Evolutionary conservation across 2,888 invertebrate species (phyloP), one percentile per base, ranked within the genome.

Genomic region (Pammene fasciana): DNA sequence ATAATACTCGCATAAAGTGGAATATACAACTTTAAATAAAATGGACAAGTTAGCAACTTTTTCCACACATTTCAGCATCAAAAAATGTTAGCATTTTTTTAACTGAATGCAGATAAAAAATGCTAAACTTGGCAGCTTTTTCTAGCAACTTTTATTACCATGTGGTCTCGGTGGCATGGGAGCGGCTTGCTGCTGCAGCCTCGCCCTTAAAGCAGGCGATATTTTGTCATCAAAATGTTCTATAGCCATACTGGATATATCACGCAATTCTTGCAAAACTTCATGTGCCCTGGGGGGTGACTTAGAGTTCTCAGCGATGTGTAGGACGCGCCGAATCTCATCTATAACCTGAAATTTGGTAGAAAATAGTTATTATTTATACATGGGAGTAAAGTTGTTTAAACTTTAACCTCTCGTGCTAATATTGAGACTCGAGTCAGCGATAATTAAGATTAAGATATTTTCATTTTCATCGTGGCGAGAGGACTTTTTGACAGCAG

Each of bases 211-310:
- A 0, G 84, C 89, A 0, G 91, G 90, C 0, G 90, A 89, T 80
- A 98, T 97, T 82, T 97, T 96, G 79, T 98, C 98, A 82, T 98
- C 98, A 83, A 98, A 98, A 85, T 98, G 97, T 81, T 98, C 98
- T 93, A 98, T 98, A 0, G 98, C 98, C 97, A 97, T 97, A 71
- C 97, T 97, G 45, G 98, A 98, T 72, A 98, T 97, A 78, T 98
- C 98, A 0, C 98, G 91, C 8, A 98, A 82, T 82, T 98, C 98
- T 82, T 97, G 97, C 0, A 98, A 86, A 10, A 97, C 95, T 80
- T 97, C 97, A 81, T 97, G 97, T 0, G 97, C 95, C 0, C 97
- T 93, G 0, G 96, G 96, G 7, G 93, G 93, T 0, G 93, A 93
- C 62, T 94, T 93, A 0, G 94, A 92, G 11, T 93, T 93, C 76